Evolutionary conservation across 2,888 invertebrate genomes (phyloP).

Genomic region (Seira ritae): DNA sequence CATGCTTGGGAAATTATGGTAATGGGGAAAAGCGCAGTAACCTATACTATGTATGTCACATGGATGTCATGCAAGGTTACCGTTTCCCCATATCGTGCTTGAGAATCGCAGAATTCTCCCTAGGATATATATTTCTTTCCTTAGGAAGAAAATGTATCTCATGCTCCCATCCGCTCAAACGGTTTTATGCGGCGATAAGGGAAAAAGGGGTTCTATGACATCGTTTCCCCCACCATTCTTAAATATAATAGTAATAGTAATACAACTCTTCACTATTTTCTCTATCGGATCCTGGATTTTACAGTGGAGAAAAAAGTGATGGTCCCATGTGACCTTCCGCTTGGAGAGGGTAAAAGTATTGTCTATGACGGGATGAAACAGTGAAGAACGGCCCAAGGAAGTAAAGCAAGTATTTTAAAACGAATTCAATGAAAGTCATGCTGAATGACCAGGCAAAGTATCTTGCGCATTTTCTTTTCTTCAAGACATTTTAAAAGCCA

Average conservation of each 20-base stretch:
- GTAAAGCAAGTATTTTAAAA: no score
- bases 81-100: conserved; percentile 31
- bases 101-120: conserved; percentile 31
- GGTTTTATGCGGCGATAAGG: conserved; percentile 18
- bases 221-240: background rate
- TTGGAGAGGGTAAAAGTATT: conserved; percentile 23
- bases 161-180: background rate
- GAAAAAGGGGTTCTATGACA: conserved; percentile 26
- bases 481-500: no score
- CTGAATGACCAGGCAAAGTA: no score
- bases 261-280: background rate
- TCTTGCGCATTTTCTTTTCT: no score
- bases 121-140: background rate
- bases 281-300: conserved; percentile 28
- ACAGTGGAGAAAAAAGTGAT: conserved; percentile 29
- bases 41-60: conserved; percentile 54
- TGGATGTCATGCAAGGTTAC: conserved; percentile 50
- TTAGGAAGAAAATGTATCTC: background rate
- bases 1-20: conserved; percentile 47
- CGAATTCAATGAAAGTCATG: no score
- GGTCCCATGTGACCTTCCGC: conserved; percentile 42
- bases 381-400: no score
- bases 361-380: conserved; percentile 23
- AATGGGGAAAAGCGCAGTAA: conserved; percentile 47
- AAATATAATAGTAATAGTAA: conserved; percentile 3